Evolutionary conservation across 2,888 invertebrate species (phyloP).

Genomic region (Onchidella celtica): DNA sequence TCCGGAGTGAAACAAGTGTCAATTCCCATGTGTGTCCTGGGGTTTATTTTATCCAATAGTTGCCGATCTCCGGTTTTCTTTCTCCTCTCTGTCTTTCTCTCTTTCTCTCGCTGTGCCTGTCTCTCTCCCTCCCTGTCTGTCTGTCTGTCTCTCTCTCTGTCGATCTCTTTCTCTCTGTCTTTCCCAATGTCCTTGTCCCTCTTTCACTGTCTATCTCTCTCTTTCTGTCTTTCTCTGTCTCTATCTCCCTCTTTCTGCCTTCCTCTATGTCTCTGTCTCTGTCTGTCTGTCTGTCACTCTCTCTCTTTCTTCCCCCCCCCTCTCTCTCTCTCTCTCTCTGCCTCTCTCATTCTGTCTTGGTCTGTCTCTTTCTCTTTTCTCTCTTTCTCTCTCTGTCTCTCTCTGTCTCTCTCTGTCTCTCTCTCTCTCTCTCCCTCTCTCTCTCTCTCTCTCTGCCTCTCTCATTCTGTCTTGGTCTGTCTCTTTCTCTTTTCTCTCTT

Average conservation of each 20-base stretch:
- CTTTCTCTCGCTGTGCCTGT: too few relatives aligned
- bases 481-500: neutral
- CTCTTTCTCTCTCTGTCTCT: neutral
- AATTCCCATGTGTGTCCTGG: too few relatives aligned
- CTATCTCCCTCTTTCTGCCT: neutral
- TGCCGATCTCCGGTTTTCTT: neutral
- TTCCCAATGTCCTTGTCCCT: too few relatives aligned
- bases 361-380: neutral
- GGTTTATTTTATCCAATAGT: too few relatives aligned
- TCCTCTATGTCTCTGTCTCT: neutral
- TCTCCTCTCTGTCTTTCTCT: neutral
- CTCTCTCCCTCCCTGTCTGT: too few relatives aligned
- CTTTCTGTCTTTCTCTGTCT: neutral
- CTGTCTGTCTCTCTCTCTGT: too few relatives aligned
- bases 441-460: neutral
- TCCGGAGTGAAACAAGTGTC: too few relatives aligned
- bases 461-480: too few relatives aligned
- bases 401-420: neutral
- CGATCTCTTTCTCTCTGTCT: too few relatives aligned
- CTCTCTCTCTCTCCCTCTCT: neutral
- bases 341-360: too few relatives aligned
- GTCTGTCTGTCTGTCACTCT: neutral
- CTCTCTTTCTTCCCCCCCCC: neutral
- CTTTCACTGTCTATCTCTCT: too few relatives aligned
- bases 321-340: neutral